These are phyloP conservation scores for Vireo altiloquus DNA, from an alignment of 2,113 vertebrate genomes.

Conservation along the genomic window DNA sequence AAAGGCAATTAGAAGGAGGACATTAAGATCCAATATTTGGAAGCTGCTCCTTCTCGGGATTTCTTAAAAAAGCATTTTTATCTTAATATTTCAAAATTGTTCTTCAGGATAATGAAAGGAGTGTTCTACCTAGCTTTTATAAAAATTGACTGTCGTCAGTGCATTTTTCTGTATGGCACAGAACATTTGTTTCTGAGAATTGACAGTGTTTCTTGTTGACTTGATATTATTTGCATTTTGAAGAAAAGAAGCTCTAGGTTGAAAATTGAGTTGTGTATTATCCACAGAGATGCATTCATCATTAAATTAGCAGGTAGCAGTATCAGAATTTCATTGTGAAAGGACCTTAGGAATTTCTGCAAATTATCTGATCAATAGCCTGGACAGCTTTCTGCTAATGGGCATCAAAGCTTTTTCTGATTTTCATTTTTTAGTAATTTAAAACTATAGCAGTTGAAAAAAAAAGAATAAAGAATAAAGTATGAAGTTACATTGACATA, in stretches of 20 bases:
- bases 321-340: neutral
- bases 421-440: neutral
- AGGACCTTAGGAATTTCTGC: neutral
- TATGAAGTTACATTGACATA: neutral
- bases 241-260: neutral
- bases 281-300: neutral
- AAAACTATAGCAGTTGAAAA: neutral
- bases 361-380: neutral
- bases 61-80: neutral
- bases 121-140: neutral
- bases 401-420: neutral
- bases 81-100: neutral
- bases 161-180: neutral
- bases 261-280: neutral
- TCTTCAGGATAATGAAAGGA: neutral
- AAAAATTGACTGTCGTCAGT: neutral
- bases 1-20: neutral
- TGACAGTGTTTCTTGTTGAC: neutral
- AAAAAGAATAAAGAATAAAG: neutral
- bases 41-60: neutral
- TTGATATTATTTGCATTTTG: neutral
- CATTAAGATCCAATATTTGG: neutral
- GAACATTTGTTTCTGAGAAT: neutral
- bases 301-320: neutral
- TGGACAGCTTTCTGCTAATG: neutral